Percentiles rank a stretch among this genome's conserved stretches.
Conservation (phyloP, 2,797 vertebrate species). For the Melanotaenia maccullochi region DNA sequence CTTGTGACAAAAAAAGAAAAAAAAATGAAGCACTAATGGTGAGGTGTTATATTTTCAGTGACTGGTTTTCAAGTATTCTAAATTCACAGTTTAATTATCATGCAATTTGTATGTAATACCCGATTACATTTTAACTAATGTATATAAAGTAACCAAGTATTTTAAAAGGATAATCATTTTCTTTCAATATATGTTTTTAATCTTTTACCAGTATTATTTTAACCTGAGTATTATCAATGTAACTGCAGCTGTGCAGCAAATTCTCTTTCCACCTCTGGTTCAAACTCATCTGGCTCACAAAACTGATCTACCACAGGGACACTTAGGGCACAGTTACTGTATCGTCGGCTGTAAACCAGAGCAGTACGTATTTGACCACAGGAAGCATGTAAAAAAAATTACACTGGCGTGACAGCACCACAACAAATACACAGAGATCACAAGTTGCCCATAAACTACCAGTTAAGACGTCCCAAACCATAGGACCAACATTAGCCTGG, state of each 20-base stretch:
- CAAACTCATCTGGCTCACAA: constrained; percentile 53
- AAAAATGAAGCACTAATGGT: neutral
- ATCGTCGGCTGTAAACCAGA: constrained; percentile 54
- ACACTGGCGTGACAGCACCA: constrained; percentile 67
- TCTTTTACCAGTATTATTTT: neutral
- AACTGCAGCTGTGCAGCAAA: neutral
- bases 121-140: too few species aligned
- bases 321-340: constrained; percentile 48
- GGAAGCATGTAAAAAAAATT: constrained; percentile 60
- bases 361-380: constrained; percentile 62
- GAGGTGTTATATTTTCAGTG: too few species aligned
- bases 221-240: neutral
- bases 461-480: constrained; percentile 63
- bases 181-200: neutral
- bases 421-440: constrained; percentile 57
- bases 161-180: neutral
- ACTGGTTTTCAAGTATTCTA: too few species aligned
- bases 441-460: constrained; percentile 44
- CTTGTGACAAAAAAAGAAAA: neutral
- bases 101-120: too few species aligned
- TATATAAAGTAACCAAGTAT: too few species aligned
- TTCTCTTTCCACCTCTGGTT: constrained; percentile 53
- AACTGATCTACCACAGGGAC: constrained; percentile 47
- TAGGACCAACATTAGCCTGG: constrained; percentile 54
- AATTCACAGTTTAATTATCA: too few species aligned